phyloP scores from a whole-genome alignment of 2,113 vertebrate species.

The Fulmarus glacialis region DNA sequence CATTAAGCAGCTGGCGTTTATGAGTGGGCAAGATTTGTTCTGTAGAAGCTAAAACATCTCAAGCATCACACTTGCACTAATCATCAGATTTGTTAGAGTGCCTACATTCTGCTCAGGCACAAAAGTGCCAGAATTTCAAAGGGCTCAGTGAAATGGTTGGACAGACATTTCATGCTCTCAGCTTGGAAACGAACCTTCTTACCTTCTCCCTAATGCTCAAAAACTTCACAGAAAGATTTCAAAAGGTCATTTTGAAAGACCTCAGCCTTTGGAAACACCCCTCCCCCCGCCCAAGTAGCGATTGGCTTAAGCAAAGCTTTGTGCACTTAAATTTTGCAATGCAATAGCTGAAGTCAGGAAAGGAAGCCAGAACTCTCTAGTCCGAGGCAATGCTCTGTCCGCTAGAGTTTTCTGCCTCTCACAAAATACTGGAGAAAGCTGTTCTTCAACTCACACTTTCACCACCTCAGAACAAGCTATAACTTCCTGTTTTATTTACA shows the following conservation, averaged over 20 bases:
- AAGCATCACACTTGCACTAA: background rate
- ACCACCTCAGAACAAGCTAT: background rate
- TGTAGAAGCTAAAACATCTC: background rate
- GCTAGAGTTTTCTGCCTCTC: background rate
- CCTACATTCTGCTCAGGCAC: background rate
- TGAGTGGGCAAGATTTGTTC: background rate
- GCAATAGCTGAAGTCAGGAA: conserved; percentile 1
- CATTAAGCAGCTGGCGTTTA: background rate
- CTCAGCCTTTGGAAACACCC: conserved; percentile 22
- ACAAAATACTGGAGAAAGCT: background rate
- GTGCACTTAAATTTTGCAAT: conserved; percentile 22
- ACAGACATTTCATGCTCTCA: background rate
- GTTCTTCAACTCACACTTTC: background rate
- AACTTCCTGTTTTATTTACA: background rate
- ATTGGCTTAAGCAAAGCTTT: conserved; percentile 20
- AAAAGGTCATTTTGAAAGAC: conserved; percentile 56
- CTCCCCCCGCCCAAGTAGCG: background rate
- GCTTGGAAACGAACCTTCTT: background rate
- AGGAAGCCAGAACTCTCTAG: conserved; percentile 3
- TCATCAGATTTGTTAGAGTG: background rate
- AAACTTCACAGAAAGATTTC: conserved; percentile 26
- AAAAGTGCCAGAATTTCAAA: background rate
- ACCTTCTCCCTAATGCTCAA: background rate
- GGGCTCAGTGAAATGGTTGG: background rate
- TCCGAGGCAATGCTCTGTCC: background rate